phyloP scores from a whole-genome alignment of 2,888 invertebrate species.

The Zelleria hepariella region DNA sequence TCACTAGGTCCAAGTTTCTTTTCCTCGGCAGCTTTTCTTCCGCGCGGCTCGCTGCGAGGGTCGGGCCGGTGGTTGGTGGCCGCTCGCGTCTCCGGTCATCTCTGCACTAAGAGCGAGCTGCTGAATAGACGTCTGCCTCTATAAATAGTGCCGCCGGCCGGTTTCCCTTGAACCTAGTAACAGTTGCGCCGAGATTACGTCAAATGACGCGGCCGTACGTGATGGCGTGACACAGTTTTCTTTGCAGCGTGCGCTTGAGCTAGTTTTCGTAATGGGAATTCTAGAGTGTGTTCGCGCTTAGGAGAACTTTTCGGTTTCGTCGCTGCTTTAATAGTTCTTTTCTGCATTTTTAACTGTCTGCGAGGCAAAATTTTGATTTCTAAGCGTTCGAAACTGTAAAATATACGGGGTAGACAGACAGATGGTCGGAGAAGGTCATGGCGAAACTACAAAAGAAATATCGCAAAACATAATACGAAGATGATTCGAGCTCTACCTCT shows the following conservation, averaged over 20 bases:
- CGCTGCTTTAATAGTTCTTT: no score
- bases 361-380: no score
- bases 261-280: background rate
- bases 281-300: background rate
- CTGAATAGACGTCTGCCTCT: slow-evolving; percentile 61
- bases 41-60: slow-evolving; percentile 38
- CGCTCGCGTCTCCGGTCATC: slow-evolving; percentile 62
- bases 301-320: background rate
- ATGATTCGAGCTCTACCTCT: no score
- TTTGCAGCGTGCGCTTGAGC: background rate
- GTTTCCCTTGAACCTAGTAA: slow-evolving; percentile 69
- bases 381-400: background rate
- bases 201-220: slow-evolving; percentile 3
- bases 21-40: slow-evolving; percentile 18
- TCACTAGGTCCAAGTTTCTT: background rate
- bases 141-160: slow-evolving; percentile 67
- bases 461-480: no score
- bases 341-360: no score
- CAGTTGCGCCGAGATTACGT: slow-evolving; percentile 16
- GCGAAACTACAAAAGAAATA: no score
- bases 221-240: slow-evolving; percentile 2
- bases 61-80: slow-evolving; percentile 37
- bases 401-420: no score
- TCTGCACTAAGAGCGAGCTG: slow-evolving; percentile 64
- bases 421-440: no score